Evolutionary conservation across 2,113 vertebrate genomes (phyloP), one percentile per base, ranked within the genome.

Genomic region (Indicator maculatus): DNA sequence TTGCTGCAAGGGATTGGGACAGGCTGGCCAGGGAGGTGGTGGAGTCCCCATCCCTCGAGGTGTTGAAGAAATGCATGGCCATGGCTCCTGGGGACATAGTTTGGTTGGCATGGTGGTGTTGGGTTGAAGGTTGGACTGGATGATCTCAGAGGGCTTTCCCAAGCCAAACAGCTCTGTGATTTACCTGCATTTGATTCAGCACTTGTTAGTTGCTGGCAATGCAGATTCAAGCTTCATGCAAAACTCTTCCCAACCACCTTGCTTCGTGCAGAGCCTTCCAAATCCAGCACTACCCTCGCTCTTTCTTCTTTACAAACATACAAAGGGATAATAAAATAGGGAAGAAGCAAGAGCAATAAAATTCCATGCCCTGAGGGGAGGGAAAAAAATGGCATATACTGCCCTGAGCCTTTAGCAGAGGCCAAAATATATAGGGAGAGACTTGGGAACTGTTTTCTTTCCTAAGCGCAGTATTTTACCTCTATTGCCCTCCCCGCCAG

Each of bases 241-340:
- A 86, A 95, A 91, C 47, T 85, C 45, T 44, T 65, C 75, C 2
- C 3, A 87, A 89, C 79, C 78, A n/a, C 5, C 1, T 39, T 66
- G 69, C 86, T 96, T 93, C 78, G 83, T 86, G 83, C 91, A 75
- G 76, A 58, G 81, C 18, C 39, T 50, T 70, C 76, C 63, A 56
- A 88, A 65, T 61, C 76, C 92, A 90, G 86, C 73, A 69, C 70
- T 77, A n/a, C 36, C 75, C 83, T 91, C 53, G 90, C 85, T 90
- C 88, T 90, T 84, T n/a, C 73, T 88, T 92, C 93, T 93, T 92
- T 94, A 91, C 90, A 91, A 93, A 93, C 83, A 71, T 95, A 96
- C 95, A 96, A 95, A 96, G 45, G 86, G 93, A 96, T 95, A 95
- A 97, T 94, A 95, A 95, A 96, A 93, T 28, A 93, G 92, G 88